Conservation (phyloP, 2,797 vertebrate genomes). For the Syngnathus rostellatus region DNA sequence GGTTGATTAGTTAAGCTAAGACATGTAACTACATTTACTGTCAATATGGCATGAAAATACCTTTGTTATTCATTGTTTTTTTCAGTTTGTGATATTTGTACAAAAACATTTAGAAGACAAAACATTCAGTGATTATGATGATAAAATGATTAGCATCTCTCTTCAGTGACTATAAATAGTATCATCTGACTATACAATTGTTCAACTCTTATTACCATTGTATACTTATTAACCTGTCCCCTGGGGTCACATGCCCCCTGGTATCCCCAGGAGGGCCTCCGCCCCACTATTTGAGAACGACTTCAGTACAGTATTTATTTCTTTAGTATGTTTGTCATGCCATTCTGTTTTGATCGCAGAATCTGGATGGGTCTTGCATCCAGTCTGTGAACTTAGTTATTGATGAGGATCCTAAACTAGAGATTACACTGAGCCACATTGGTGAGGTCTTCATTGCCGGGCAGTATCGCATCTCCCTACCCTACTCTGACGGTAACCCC, state of each 20-base stretch:
- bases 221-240: too few relatives aligned
- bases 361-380: constrained; percentile 88
- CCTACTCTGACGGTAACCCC: constrained; percentile 84
- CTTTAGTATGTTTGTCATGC: constrained; percentile 7
- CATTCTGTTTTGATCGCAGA: constrained; percentile 67
- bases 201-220: too few relatives aligned
- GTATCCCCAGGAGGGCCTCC: too few relatives aligned
- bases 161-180: too few relatives aligned
- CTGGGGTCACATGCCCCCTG: too few relatives aligned
- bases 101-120: background rate
- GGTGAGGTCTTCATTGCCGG: constrained; percentile 87
- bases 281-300: too few relatives aligned
- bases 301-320: too few relatives aligned
- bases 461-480: constrained; percentile 87
- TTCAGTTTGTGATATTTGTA: background rate
- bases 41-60: too few relatives aligned
- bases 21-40: too few relatives aligned
- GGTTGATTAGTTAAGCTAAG: too few relatives aligned
- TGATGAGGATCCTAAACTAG: constrained; percentile 84
- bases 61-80: background rate
- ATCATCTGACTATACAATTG: too few relatives aligned
- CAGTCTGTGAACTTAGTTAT: constrained; percentile 84
- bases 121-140: background rate
- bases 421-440: constrained; percentile 85
- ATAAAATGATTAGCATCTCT: too few relatives aligned